These are phyloP conservation scores for Neopipo cinnamomea DNA, from an alignment of 2,113 vertebrate species.

Conservation along the genomic window DNA sequence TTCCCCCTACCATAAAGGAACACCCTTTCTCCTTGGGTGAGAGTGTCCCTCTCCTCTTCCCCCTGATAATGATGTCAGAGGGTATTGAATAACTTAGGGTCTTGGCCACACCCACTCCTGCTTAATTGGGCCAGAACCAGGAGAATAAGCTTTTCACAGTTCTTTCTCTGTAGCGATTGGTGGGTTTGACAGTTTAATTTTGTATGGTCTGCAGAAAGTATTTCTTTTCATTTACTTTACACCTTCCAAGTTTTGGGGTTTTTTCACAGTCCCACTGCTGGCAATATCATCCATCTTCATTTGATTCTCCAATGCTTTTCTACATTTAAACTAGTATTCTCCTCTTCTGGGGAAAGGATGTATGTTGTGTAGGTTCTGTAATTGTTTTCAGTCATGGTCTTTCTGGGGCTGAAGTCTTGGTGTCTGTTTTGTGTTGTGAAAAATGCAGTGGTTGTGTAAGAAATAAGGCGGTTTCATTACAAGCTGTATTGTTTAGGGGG, in stretches of 20 bases:
- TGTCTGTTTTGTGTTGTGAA: background rate
- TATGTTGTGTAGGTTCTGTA: background rate
- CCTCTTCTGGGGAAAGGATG: background rate
- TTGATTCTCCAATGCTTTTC: background rate
- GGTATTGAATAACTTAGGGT: background rate
- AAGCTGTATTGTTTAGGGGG: too few relatives aligned
- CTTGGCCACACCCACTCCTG: too few relatives aligned
- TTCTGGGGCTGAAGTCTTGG: background rate
- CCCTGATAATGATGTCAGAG: background rate
- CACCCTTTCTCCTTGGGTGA: background rate
- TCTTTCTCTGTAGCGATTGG: background rate
- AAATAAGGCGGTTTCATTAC: too few relatives aligned
- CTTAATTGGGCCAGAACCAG: background rate
- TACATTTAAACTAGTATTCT: background rate
- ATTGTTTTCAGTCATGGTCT: background rate
- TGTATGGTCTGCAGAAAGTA: background rate
- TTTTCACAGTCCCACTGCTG: background rate
- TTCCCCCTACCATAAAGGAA: background rate
- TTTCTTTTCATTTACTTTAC: background rate
- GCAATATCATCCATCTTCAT: background rate
- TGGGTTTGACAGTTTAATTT: background rate
- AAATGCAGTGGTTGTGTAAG: background rate
- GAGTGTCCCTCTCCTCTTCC: background rate
- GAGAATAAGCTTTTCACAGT: background rate
- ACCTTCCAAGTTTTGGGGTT: background rate